Conservation (phyloP, 1,140 invertebrate genomes). For the Pectinophora gossypiella region DNA sequence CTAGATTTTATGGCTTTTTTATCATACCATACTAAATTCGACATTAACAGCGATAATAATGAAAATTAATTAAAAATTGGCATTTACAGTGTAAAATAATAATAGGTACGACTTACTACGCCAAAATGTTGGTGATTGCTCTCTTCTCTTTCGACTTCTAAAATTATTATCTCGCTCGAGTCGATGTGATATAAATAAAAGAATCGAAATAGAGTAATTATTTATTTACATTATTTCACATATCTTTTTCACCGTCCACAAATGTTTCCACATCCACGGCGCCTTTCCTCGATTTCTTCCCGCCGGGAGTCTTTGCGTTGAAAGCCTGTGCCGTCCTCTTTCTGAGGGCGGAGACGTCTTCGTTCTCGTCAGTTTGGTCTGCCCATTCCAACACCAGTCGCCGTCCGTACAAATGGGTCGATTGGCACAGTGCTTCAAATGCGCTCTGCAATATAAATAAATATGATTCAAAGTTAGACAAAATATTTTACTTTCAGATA, state of each 20-base stretch:
- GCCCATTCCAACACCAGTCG: conserved; percentile 98
- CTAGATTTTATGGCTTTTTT: neutral
- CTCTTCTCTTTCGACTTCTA: too few species aligned
- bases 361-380: conserved; percentile 84
- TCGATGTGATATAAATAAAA: too few species aligned
- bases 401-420: conserved; percentile 98
- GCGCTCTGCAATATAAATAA: conserved; percentile 83
- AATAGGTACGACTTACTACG: too few species aligned
- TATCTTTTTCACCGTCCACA: conserved; percentile 43
- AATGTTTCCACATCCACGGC: conserved; percentile 72
- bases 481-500: too few species aligned
- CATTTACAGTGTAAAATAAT: too few species aligned
- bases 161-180: too few species aligned
- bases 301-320: conserved; percentile 58
- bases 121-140: too few species aligned
- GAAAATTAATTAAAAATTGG: too few species aligned
- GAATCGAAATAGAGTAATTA: too few species aligned
- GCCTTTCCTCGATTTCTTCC: conserved; percentile 75
- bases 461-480: too few species aligned
- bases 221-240: neutral
- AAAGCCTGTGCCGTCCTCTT: conserved; percentile 90
- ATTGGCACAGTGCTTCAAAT: conserved; percentile 93
- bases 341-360: conserved; percentile 87
- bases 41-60: too few species aligned
- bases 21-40: too few species aligned